Evolutionary conservation across 2,797 vertebrate genomes (phyloP), one percentile per base, ranked within the genome.

Genomic region (Bucorvus abyssinicus): DNA sequence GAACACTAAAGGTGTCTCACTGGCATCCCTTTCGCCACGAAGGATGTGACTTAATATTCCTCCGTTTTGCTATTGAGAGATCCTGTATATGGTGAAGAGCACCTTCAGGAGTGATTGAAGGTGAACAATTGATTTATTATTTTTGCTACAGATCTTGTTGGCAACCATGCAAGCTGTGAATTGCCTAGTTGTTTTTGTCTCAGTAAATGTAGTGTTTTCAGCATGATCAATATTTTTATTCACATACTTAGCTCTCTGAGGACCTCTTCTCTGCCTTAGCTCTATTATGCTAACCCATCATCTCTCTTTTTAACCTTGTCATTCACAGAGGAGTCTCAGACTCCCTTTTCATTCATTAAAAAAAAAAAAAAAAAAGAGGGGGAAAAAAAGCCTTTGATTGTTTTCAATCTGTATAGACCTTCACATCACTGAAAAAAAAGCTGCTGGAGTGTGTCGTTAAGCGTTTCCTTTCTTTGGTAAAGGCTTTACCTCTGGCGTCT

Each of bases 51-150:
- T 76, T 84, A 74, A 56, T 36, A 77, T 38, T 93, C 22, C 27
- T 87, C 53, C 22, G n/a, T 82, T 90, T 57, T 90, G 76, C 32
- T 27, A 63, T 4, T 74, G 40, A 70, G 44, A 52, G 34, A 38
- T 23, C 19, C 32, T 82, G 14, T 81, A 15, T 22, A 70, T 19
- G 27, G 49, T 59, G 88, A 87, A 93, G 49, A 91, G 20, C 84
- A 92, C 45, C 60, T 91, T 69, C 70, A 52, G 22, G 80, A 74
- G 76, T 47, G 80, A 88, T 59, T 93, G 86, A 94, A 96, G 63
- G 80, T 91, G 76, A 91, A 91, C 14, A 67, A 64, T 19, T 60
- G 30, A 74, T 89, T 86, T 93, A 52, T 69, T 82, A 73, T 63
- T 90, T 96, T 89, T 94, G 67, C 49, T 70, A 47, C 30, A 82